Percentiles rank a stretch among this genome's conserved stretches.
phyloP scores from a whole-genome alignment of 2,113 vertebrate genomes.

The Tonatia bakeri region DNA sequence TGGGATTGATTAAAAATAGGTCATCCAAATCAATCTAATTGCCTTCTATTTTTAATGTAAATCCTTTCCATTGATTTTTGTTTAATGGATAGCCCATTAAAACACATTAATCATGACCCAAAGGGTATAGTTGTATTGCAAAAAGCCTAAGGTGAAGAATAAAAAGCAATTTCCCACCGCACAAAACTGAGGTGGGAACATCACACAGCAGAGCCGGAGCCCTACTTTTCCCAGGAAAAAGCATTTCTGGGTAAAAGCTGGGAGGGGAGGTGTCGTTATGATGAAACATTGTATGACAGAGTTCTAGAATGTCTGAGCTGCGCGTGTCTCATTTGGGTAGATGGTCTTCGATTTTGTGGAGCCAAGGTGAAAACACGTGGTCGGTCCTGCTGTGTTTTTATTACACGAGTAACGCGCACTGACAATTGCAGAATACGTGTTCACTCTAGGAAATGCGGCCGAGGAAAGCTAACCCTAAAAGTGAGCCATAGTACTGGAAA shows the following conservation, averaged over 20 bases:
- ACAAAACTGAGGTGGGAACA: neutral
- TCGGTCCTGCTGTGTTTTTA: neutral
- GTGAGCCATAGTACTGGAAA: neutral
- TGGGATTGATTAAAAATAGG: slow-evolving; percentile 72
- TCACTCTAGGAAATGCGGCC: neutral
- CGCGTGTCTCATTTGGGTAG: neutral
- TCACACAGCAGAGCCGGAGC: neutral
- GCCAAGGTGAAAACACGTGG: neutral
- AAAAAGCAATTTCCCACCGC: slow-evolving; percentile 64
- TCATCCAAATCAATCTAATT: slow-evolving; percentile 64
- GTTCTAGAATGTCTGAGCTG: neutral
- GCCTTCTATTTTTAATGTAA: slow-evolving; percentile 72
- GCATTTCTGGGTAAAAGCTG: slow-evolving; percentile 10
- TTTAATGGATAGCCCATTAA: slow-evolving; percentile 72
- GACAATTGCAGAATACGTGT: neutral
- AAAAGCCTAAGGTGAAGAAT: slow-evolving; percentile 57
- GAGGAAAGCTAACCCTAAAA: neutral
- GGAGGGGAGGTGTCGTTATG: neutral
- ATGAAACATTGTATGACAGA: fast-evolving
- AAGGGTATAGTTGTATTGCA: slow-evolving; percentile 15
- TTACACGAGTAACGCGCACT: neutral
- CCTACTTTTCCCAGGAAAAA: neutral
- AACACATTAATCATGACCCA: slow-evolving; percentile 70
- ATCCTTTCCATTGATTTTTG: slow-evolving; percentile 74
- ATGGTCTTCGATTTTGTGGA: neutral